A percentile compares a stretch with the other conserved stretches of the same genome.
Conservation (phyloP, 2,113 vertebrate genomes). For the Centropus unirufus region DNA sequence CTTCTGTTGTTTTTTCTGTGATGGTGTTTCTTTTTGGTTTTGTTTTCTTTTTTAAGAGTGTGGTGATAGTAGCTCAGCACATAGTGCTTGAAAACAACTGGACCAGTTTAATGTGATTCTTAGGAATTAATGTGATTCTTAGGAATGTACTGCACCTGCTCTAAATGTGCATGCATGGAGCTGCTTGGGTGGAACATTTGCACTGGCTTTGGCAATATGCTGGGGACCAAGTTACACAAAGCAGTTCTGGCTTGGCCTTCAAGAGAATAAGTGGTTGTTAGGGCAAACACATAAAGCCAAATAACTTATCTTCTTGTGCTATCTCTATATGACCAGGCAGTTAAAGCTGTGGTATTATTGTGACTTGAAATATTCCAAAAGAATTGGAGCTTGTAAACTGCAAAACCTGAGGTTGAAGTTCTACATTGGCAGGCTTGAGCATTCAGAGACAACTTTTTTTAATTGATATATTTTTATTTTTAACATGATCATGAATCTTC, state of each 20-base stretch:
- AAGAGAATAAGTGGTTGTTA: neutral
- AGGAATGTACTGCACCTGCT: neutral
- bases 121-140: neutral
- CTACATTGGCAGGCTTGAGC: neutral
- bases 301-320: neutral
- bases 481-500: neutral
- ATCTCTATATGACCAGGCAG: neutral
- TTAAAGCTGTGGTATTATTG: neutral
- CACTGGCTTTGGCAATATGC: neutral
- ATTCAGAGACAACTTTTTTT: neutral
- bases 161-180: neutral
- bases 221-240: neutral
- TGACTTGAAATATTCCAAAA: neutral
- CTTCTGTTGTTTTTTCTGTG: neutral
- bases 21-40: neutral
- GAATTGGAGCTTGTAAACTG: neutral
- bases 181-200: neutral
- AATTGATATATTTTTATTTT: neutral
- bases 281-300: fast-evolving
- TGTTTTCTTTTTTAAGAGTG: neutral
- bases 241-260: neutral
- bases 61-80: neutral
- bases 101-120: neutral
- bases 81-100: neutral
- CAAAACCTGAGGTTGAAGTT: neutral